Percentiles rank a stretch among this genome's conserved stretches.
phyloP scores from a whole-genome alignment of 2,113 vertebrate species.

The Spilogale gracilis region DNA sequence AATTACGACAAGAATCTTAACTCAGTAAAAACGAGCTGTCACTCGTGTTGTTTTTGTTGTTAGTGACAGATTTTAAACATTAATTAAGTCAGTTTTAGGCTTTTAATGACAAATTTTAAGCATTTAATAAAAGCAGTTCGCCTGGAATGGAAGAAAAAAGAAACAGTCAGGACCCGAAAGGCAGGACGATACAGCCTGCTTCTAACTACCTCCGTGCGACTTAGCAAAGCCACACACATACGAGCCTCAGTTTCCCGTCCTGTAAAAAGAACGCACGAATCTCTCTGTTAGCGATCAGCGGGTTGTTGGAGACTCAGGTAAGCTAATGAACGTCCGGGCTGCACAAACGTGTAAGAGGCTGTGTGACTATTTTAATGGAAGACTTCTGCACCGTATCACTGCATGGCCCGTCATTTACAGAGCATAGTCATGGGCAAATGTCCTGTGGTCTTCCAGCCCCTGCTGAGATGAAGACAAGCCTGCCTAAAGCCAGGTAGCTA shows the following conservation, averaged over 20 bases:
- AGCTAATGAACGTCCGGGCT: neutral
- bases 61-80: neutral
- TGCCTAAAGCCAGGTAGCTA: neutral
- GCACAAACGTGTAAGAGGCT: neutral
- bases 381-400: fast-evolving
- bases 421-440: fast-evolving
- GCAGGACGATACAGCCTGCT: no score
- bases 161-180: neutral
- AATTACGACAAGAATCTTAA: neutral
- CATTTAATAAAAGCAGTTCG: neutral
- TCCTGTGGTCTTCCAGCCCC: neutral
- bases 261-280: neutral
- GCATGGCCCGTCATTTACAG: fast-evolving
- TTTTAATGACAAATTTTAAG: neutral
- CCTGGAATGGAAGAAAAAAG: neutral
- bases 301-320: neutral
- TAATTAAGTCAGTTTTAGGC: neutral
- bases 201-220: neutral
- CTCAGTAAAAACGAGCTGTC: neutral
- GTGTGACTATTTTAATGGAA: fast-evolving
- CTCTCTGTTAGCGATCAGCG: neutral
- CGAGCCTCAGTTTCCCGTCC: neutral
- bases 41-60: neutral
- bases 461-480: neutral
- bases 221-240: neutral